Conservation (phyloP, 2,797 vertebrate species). For the Microctenopoma stevenorrisi region DNA sequence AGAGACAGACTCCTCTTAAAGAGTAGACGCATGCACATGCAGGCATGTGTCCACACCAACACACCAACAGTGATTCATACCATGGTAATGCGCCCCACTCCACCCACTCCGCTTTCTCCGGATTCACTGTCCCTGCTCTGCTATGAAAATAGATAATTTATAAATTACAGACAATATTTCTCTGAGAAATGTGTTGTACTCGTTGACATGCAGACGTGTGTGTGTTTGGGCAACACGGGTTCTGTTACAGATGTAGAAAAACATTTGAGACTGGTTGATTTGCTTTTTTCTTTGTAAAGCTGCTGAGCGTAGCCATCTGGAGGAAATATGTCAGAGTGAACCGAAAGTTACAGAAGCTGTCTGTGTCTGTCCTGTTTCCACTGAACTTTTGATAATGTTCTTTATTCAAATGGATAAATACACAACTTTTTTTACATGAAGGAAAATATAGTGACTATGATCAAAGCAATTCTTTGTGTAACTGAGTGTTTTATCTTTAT, state of each 20-base stretch:
- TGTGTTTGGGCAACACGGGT: neutral
- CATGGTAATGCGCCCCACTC: constrained; percentile 37
- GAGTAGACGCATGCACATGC: constrained; percentile 4
- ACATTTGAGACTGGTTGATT: neutral
- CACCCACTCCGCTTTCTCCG: constrained; percentile 18
- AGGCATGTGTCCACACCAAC: constrained; percentile 9
- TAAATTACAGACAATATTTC: neutral
- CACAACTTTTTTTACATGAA: no score
- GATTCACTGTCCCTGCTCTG: neutral
- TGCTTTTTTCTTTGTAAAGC: constrained; percentile 5
- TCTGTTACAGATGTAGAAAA: neutral
- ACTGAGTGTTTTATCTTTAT: no score
- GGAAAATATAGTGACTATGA: no score
- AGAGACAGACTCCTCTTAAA: constrained; percentile 59
- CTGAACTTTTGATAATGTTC: no score
- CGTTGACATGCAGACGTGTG: neutral
- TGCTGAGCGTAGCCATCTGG: neutral
- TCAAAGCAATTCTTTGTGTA: no score
- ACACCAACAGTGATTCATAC: constrained; percentile 52
- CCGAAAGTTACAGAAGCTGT: constrained; percentile 35
- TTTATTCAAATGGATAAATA: no score
- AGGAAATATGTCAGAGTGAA: constrained; percentile 2
- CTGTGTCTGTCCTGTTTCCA: no score
- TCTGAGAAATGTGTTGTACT: neutral
- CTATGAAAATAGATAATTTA: neutral